phyloP scores from a whole-genome alignment of 2,888 invertebrate genomes.

The Pandemis corylana region DNA sequence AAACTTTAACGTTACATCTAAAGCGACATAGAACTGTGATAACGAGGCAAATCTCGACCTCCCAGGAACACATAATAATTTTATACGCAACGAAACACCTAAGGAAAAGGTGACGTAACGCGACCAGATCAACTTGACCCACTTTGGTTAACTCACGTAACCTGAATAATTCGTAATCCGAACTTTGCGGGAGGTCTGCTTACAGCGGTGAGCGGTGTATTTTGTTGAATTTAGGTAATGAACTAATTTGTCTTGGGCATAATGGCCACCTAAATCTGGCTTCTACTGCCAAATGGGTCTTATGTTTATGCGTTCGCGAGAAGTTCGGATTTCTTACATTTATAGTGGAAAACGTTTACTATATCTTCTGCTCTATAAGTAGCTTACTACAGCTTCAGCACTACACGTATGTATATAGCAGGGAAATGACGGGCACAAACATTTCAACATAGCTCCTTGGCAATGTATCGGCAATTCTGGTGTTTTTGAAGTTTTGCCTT shows the following conservation, averaged over 20 bases:
- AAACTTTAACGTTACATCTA: slow-evolving; percentile 44
- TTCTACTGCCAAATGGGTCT: slow-evolving; percentile 54
- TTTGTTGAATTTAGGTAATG: slow-evolving; percentile 61
- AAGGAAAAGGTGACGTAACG: slow-evolving; percentile 48
- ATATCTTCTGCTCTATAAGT: not conserved
- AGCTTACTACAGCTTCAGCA: too few species aligned
- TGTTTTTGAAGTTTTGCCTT: too few species aligned
- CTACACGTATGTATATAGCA: too few species aligned
- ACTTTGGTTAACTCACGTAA: slow-evolving; percentile 28
- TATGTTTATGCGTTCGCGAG: slow-evolving; percentile 38
- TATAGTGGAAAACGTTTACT: not conserved
- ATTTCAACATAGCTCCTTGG: too few species aligned
- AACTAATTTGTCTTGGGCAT: slow-evolving; percentile 64
- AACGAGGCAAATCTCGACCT: slow-evolving; percentile 47
- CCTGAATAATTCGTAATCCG: not conserved
- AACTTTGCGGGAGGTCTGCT: slow-evolving; percentile 43
- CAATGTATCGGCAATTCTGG: too few species aligned
- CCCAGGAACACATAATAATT: slow-evolving; percentile 47
- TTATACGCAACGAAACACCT: slow-evolving; percentile 51
- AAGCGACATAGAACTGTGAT: slow-evolving; percentile 45
- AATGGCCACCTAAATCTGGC: slow-evolving; percentile 61
- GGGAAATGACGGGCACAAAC: not conserved
- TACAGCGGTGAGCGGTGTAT: slow-evolving; percentile 48
- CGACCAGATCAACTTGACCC: slow-evolving; percentile 33
- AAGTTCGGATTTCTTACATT: slow-evolving; percentile 23